A percentile compares a stretch with the other conserved stretches of the same genome.
These are phyloP conservation scores for Eonycteris spelaea DNA, from an alignment of 2,113 vertebrate genomes.

Conservation along the genomic window DNA sequence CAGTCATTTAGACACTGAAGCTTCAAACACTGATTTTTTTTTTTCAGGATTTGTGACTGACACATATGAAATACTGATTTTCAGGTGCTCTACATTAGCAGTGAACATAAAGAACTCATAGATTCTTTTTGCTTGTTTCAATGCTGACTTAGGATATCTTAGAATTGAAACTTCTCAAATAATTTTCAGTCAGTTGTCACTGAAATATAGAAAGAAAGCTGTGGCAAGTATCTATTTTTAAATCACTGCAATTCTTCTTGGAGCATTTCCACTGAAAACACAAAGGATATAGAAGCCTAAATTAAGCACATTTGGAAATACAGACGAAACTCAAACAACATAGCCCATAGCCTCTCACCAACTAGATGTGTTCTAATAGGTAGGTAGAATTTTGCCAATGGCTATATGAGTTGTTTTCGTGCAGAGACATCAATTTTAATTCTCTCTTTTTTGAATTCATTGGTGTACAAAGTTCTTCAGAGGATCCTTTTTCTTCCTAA, in stretches of 20 bases:
- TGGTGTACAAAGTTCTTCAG: constrained; percentile 9
- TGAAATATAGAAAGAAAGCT: constrained; percentile 46
- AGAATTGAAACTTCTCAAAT: constrained; percentile 39
- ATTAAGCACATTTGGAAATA: constrained; percentile 65
- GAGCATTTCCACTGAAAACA: constrained; percentile 51
- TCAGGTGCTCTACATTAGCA: not conserved
- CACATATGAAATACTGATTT: not conserved
- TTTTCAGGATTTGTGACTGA: not conserved
- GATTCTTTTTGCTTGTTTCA: constrained; percentile 36
- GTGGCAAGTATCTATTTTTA: constrained; percentile 63
- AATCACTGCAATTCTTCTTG: constrained; percentile 40
- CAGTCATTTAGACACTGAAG: not conserved
- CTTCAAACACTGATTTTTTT: not conserved
- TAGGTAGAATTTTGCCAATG: constrained; percentile 51
- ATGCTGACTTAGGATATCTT: not conserved
- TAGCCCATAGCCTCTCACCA: constrained; percentile 56
- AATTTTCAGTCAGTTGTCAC: constrained; percentile 28
- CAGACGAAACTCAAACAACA: constrained; percentile 55
- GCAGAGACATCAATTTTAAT: constrained; percentile 60
- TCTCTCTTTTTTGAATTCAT: constrained; percentile 54
- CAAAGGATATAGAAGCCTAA: constrained; percentile 63
- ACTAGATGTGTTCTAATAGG: constrained; percentile 51
- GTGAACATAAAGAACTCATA: not conserved
- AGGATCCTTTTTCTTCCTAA: constrained; percentile 50
- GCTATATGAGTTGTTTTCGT: constrained; percentile 49